Conservation (phyloP, 2,113 vertebrate genomes). For the Centrocercus urophasianus region DNA sequence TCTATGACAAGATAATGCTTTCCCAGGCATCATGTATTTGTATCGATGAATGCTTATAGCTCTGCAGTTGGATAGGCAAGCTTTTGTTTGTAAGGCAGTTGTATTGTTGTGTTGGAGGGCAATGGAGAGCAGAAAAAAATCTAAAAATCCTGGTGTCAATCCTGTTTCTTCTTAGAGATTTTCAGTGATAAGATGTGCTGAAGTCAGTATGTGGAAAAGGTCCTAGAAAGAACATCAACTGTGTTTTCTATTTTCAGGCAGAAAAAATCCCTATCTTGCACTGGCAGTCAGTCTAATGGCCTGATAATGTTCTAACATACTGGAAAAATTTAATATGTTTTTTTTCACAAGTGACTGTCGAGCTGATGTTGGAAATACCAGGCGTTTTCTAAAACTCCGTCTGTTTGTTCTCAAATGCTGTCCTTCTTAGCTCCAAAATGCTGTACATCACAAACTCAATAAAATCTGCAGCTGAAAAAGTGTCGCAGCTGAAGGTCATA, state of each 20-base stretch:
- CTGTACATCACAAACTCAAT: rapidly evolving
- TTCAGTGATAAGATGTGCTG: background rate
- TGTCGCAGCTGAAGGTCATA: background rate
- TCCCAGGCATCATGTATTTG: background rate
- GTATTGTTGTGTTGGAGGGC: background rate
- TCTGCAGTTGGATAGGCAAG: background rate
- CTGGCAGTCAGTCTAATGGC: background rate
- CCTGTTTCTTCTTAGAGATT: background rate
- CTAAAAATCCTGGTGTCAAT: background rate
- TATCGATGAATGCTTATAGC: background rate
- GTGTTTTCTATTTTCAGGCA: background rate
- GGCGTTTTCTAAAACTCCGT: background rate
- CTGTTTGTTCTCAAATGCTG: background rate
- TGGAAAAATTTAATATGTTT: background rate
- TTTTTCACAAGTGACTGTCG: background rate
- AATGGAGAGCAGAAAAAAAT: background rate
- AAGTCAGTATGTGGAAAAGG: background rate
- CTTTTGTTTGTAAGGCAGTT: background rate
- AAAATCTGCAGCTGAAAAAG: background rate
- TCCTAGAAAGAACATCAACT: background rate
- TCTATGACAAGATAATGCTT: background rate
- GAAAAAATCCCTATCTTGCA: background rate
- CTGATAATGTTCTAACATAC: background rate
- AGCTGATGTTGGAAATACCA: background rate
- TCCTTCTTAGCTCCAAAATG: background rate